Evolutionary conservation across 2,113 vertebrate species (phyloP).

Genomic region (Piaya cayana): DNA sequence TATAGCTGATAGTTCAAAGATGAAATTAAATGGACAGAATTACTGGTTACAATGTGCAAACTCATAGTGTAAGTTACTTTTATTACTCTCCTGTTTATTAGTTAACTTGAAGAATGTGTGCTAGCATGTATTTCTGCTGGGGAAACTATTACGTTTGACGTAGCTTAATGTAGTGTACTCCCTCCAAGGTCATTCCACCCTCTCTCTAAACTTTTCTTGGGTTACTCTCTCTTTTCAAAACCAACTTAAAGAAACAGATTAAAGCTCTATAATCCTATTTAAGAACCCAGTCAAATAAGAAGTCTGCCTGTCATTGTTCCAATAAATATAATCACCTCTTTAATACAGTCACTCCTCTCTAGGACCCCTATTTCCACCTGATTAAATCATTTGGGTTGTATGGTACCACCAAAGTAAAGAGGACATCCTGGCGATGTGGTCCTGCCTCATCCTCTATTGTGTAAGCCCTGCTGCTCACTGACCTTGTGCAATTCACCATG

Average conservation of each 20-base stretch:
- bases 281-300: background rate
- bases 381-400: background rate
- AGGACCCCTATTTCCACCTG: background rate
- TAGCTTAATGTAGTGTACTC: background rate
- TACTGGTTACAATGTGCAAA: background rate
- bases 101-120: constrained; percentile 59
- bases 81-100: constrained; percentile 51
- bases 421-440: background rate
- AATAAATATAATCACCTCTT: background rate
- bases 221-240: background rate
- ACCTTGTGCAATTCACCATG: background rate
- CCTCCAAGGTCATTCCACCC: constrained; percentile 14
- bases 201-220: background rate
- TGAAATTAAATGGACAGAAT: background rate
- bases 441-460: background rate
- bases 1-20: background rate
- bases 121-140: constrained; percentile 23
- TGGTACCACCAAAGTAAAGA: background rate
- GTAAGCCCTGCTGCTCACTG: background rate
- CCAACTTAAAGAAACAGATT: background rate
- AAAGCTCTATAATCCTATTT: constrained; percentile 22
- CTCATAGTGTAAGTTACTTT: background rate
- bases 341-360: background rate
- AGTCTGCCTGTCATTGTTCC: background rate
- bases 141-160: background rate